These are phyloP conservation scores for Pseudachorutes palmiensis DNA, from an alignment of 1,140 invertebrate genomes.

Conservation along the genomic window DNA sequence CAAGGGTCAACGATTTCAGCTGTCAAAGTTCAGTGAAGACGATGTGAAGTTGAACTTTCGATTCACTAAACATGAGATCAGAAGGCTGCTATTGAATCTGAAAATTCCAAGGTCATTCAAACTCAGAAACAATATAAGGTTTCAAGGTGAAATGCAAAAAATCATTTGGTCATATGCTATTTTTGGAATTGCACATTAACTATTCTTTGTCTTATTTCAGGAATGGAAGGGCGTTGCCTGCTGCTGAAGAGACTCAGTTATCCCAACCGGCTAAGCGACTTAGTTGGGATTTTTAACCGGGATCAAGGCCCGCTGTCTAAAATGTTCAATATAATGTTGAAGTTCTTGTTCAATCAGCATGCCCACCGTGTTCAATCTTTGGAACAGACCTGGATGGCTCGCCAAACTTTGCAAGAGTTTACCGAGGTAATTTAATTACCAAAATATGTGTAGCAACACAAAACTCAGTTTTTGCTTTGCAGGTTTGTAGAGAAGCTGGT, in stretches of 20 bases:
- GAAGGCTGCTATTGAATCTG: neutral
- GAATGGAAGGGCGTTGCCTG: neutral
- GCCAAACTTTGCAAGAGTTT: neutral
- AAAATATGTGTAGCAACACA: neutral
- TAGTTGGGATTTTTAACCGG: neutral
- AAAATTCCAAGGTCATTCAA: too few species aligned
- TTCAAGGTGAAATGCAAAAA: too few species aligned
- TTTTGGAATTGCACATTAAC: neutral
- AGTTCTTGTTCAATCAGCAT: neutral
- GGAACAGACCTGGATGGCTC: neutral
- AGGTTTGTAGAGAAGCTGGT: neutral
- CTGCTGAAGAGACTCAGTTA: neutral
- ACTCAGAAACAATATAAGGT: too few species aligned
- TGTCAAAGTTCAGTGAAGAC: neutral
- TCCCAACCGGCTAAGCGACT: neutral
- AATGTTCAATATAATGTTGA: neutral
- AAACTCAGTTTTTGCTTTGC: neutral
- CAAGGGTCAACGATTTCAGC: neutral
- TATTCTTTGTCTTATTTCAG: neutral
- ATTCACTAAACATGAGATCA: neutral
- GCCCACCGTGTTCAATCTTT: neutral
- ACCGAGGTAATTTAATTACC: neutral
- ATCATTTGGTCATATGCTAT: too few species aligned
- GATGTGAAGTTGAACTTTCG: neutral
- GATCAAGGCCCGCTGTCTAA: neutral